These are phyloP conservation scores for Pterostichus niger DNA, from an alignment of 2,888 invertebrate species.

Conservation along the genomic window DNA sequence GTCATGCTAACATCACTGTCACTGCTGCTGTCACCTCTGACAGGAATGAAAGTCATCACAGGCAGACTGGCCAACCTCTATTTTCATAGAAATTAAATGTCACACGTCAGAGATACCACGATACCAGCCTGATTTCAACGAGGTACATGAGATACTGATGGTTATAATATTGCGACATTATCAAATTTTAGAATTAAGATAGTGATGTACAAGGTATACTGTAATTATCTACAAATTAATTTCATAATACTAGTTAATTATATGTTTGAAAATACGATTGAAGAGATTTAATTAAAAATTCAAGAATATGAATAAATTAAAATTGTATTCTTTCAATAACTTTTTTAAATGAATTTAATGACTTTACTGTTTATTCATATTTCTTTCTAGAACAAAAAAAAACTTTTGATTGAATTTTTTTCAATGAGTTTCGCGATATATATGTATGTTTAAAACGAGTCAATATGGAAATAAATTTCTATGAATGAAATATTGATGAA, in stretches of 20 bases:
- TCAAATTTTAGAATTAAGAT: not conserved
- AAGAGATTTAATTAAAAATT: conserved; percentile 11
- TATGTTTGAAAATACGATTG: not conserved
- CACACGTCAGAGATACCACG: conserved; percentile 24
- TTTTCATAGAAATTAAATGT: conserved; percentile 57
- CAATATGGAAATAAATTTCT: not conserved
- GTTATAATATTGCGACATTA: not conserved
- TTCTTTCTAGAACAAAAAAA: too few species aligned
- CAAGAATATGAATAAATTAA: too few species aligned
- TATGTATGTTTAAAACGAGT: too few species aligned
- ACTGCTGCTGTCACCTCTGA: conserved; percentile 16
- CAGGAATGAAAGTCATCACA: conserved; percentile 53
- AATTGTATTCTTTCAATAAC: too few species aligned
- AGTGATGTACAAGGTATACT: not conserved
- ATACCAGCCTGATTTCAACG: not conserved
- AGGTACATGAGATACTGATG: not conserved
- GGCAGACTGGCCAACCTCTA: conserved; percentile 8
- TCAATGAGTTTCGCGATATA: too few species aligned
- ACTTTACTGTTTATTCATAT: too few species aligned
- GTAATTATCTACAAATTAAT: not conserved
- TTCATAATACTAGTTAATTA: not conserved
- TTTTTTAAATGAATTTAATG: too few species aligned
- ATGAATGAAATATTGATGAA: not conserved
- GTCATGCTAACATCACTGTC: conserved; percentile 12
- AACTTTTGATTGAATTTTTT: too few species aligned